A percentile compares a stretch with the other conserved stretches of the same genome.
Evolutionary conservation across 2,797 vertebrate genomes (phyloP).

Genomic region (Gorsachius magnificus): DNA sequence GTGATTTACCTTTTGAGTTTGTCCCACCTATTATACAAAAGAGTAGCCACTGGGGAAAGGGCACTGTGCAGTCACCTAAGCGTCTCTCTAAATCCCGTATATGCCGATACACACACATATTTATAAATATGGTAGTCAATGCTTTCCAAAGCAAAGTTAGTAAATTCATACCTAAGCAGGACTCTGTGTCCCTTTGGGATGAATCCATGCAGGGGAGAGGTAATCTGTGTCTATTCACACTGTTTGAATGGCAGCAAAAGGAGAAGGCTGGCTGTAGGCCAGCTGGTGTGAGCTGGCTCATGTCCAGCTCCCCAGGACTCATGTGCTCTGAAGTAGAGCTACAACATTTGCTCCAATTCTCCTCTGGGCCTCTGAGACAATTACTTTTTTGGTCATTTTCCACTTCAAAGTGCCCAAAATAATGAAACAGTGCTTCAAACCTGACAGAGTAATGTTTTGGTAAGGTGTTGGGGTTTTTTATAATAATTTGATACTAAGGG

Average conservation of each 20-base stretch:
- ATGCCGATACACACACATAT: background rate
- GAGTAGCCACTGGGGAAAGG: background rate
- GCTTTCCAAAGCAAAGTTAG: background rate
- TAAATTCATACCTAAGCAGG: background rate
- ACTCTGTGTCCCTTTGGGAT: background rate
- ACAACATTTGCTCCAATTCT: background rate
- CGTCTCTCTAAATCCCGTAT: background rate
- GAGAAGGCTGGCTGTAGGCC: background rate
- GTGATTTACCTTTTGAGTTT: background rate
- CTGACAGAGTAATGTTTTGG: background rate
- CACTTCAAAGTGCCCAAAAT: background rate
- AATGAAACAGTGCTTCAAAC: slow-evolving; percentile 10
- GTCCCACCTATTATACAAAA: background rate
- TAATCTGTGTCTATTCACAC: background rate
- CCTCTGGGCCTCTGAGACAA: background rate
- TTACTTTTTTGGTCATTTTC: background rate
- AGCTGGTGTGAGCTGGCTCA: background rate
- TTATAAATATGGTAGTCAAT: background rate
- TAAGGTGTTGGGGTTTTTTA: background rate
- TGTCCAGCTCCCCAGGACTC: background rate
- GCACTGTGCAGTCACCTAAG: background rate
- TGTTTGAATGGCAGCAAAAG: background rate
- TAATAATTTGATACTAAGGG: background rate
- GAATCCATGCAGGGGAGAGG: background rate
- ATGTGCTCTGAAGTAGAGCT: background rate